Base-by-base conservation (phyloP, 2,113 vertebrate species). In the Fregetta grallaria region DNA sequence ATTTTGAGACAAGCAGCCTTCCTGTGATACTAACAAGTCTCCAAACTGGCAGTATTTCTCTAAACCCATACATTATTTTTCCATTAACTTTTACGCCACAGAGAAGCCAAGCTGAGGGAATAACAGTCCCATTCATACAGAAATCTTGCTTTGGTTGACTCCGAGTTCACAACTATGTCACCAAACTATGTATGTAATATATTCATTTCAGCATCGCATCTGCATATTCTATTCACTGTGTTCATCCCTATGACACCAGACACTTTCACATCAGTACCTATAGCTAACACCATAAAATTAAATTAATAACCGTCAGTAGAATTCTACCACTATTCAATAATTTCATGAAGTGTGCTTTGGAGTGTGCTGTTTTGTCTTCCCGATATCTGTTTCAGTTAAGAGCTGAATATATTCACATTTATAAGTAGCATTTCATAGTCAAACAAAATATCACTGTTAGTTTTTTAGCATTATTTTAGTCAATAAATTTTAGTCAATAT, bases 91-190 rank as follows among this genome's bases (percentile, higher is more conserved):
- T 63, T 56, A 90, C 78, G 42, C 42, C 63, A 77, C 82, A 73
- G 49, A 88, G 49, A 49, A 70, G 58, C 44, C 68, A 94, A 88
- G 50, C 63, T 73, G 75, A 88, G 92, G 71, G 78, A 90, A 40
- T 70, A 92, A 72, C 3, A 0, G 38, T 86, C 62, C 29, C 1
- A 1, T 79, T 93, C 85, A 56, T 30, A 61, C 13, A 70, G 72
- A 92, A 77, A 81, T 72, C 71, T 90, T 90, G n/a, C 53, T 93
- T 71, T 93, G 55, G 23, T 77, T 90, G 47, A 77, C 90, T 96
- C 78, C 78, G 67, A 53, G 47, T 70, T 90, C 47, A 70, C 61
- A 70, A 32, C n/a, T 90, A 29, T 76, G 47, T 87, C 78, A 94
- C 59, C 56, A 88, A 50, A 70, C 59, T 50, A 13, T 68, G 32